Evolutionary conservation across 2,113 vertebrate genomes (phyloP), one percentile per base, ranked within the genome.

Genomic region (Corythoichthys haematopterus): DNA sequence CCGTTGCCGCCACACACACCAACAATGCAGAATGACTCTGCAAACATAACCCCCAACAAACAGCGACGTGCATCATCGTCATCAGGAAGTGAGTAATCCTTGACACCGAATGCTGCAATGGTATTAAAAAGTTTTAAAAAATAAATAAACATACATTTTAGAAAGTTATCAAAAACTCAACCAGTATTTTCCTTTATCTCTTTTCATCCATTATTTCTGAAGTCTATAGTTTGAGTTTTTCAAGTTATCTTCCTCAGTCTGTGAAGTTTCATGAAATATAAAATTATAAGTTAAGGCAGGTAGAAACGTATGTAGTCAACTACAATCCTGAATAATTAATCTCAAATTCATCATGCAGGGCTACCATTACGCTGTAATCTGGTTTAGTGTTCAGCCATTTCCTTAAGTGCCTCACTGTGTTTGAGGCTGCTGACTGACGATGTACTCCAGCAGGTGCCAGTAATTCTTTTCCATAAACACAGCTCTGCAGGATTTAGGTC

Each of bases 51-150:
- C 6, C 66, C 43, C 64, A 74, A 46, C 62, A 51, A 70, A 43
- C 92, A 93, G 66, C 92, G 94, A 16, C 93, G 94, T 12, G 92
- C 93, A 13, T 97, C 96, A n/a, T 95, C 94, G 1, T 97, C 96
- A 48, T 93, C 93, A 0, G 94, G 94, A 93, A 98, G 96, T 98
- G 88, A 97, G 96, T 95, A 66, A 55, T 38, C 33, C 14, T 14
- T 10, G 35, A 50, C 43, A 40, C 38, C 37, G 2, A 13, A 33
- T 16, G 10, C 4, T 10, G 10, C 36, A 6, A 5, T 33, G 11
- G 15, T 12, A 62, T 46, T 8, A 4, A 47, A 66, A 56, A 38
- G 52, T 28, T 28, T 28, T 28, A 28, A 8, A 28, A 51, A 6
- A 43, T 8, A 43, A 43, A 43, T 7, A 43, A 5, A 53, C 52